These are phyloP conservation scores for Myotis myotis DNA, from an alignment of 2,797 vertebrate species.

Conservation along the genomic window DNA sequence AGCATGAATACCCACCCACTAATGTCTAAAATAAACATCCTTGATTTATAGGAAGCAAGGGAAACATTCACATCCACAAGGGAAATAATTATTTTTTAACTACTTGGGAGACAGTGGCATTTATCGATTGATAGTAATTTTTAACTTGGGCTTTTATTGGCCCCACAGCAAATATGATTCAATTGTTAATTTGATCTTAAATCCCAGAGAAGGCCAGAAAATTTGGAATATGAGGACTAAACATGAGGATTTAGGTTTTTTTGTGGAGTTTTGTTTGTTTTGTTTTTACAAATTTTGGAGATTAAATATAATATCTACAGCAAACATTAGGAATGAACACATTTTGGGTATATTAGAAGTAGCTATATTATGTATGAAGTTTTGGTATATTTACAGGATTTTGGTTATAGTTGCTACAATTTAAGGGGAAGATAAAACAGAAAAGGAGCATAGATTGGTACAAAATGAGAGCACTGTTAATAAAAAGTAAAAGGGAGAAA, in stretches of 20 bases:
- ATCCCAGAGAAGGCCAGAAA: background rate
- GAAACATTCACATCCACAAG: background rate
- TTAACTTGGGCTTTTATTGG: background rate
- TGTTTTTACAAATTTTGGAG: background rate
- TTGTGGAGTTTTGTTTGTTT: background rate
- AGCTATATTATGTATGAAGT: background rate
- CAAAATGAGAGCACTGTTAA: background rate
- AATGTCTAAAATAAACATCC: background rate
- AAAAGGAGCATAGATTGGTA: background rate
- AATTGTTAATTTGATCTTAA: slow-evolving; percentile 11
- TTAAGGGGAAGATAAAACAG: background rate
- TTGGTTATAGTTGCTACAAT: background rate
- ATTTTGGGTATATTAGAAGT: background rate
- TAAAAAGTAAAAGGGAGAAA: background rate
- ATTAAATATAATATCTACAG: background rate
- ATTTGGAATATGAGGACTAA: background rate
- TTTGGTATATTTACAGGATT: background rate
- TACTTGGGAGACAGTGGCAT: background rate
- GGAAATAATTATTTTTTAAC: background rate
- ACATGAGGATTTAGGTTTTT: background rate
- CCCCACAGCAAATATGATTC: background rate
- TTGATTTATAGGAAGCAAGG: background rate
- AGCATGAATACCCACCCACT: background rate
- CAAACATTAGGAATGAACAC: background rate
- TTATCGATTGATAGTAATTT: background rate